Conservation (phyloP, 2,113 vertebrate species). For the Colinus virginianus region DNA sequence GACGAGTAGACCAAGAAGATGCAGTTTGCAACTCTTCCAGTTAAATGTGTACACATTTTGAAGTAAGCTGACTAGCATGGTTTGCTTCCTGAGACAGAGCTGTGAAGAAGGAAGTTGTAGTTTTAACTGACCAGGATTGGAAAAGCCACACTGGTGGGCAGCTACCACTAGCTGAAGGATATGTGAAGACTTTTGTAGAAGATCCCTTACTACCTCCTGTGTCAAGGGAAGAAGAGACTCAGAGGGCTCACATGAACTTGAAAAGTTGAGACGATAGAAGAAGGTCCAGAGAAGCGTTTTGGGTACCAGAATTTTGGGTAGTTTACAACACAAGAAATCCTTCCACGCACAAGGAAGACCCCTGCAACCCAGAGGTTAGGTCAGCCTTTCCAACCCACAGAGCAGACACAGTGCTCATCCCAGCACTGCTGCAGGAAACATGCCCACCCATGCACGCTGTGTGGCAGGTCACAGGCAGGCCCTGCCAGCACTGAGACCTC, state of each 20-base stretch:
- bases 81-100: neutral
- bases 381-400: neutral
- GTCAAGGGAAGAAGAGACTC: conserved; percentile 16
- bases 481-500: neutral
- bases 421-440: neutral
- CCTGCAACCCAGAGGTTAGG: neutral
- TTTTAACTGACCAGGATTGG: neutral
- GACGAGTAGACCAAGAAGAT: neutral
- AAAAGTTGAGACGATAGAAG: neutral
- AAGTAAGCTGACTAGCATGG: neutral
- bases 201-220: neutral
- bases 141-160: neutral
- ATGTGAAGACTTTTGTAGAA: conserved; percentile 19
- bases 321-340: neutral
- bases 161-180: neutral
- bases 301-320: neutral
- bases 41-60: neutral
- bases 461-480: neutral
- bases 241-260: neutral
- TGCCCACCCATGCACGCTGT: neutral
- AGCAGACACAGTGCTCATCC: neutral
- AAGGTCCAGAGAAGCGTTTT: conserved; percentile 10
- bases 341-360: neutral
- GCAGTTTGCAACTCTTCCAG: neutral
- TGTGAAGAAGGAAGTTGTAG: neutral